Evolutionary conservation across 2,888 invertebrate species (phyloP).

Genomic region (Drosophila austrosaltans): DNA sequence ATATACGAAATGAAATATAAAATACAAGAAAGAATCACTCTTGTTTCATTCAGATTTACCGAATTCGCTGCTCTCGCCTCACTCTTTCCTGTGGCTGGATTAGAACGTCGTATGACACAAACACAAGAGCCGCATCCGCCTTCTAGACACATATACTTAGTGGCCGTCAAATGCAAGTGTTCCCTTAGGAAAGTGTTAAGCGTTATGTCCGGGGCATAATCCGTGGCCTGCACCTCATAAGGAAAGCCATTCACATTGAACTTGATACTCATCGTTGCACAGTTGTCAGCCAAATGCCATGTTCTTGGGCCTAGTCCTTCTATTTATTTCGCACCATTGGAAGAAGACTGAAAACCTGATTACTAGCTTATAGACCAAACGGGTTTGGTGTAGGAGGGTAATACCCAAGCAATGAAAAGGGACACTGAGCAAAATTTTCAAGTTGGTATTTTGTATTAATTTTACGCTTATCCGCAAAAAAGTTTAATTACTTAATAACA

Average conservation of each 20-base stretch:
- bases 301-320: conserved; percentile 18
- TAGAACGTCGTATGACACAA: conserved; percentile 82
- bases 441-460: neutral
- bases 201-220: conserved; percentile 83
- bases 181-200: conserved; percentile 87
- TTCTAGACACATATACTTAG: conserved; percentile 88
- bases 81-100: conserved; percentile 76
- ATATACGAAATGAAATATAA: neutral
- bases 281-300: conserved; percentile 26
- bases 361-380: conserved; percentile 53
- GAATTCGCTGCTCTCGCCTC: conserved; percentile 36
- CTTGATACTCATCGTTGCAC: conserved; percentile 42
- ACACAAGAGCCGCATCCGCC: conserved; percentile 88
- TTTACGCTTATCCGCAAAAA: no score
- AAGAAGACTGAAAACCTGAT: conserved; percentile 45
- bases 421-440: conserved; percentile 40
- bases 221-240: conserved; percentile 73
- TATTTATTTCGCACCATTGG: conserved; percentile 48
- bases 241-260: conserved; percentile 78
- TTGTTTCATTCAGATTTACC: conserved; percentile 8
- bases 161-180: conserved; percentile 85
- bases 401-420: neutral
- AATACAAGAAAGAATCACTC: neutral
- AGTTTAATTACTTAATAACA: no score
- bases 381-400: conserved; percentile 40